Evolutionary conservation across 2,113 vertebrate genomes (phyloP), one percentile per base, ranked within the genome.

Genomic region (Oryzias celebensis): DNA sequence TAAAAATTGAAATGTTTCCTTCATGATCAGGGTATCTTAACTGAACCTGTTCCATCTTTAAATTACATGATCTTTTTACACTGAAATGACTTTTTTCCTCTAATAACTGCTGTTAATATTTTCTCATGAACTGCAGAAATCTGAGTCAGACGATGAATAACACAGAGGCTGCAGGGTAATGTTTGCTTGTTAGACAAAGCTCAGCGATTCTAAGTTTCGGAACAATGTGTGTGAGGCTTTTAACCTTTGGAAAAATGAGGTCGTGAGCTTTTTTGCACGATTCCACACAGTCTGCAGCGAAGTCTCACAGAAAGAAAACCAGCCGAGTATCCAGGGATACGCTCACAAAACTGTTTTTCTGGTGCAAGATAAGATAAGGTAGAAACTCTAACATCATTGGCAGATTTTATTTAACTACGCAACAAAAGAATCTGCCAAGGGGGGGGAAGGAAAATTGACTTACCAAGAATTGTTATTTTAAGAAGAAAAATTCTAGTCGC

Each of bases 171-270:
- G 65, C 54, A 0, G 54, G 15, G 49, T 68, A 14, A 62, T 53
- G 59, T 80, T 77, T 71, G 56, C 70, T 62, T 41, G 70, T 74
- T 48, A 18, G 68, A 24, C 4, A 49, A 57, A n/a, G 63, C 66
- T 58, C 41, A 5, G 59, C 46, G 70, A 55, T 36, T 52, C 61
- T 17, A 62, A 62, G 68, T 14, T 62, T 65, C 15, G 24, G 8
- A 71, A 43, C 56, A 44, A 41, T 65, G 12, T 31, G 71, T 75
- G 60, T 66, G 74, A 63, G 28, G 62, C 72, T 17, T 31, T 63
- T 61, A 76, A 78, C 82, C 78, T 81, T 84, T 81, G 58, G 55
- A 26, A 23, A 47, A 78, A 81, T 2, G 36, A 81, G 64, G 82
- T 75, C 52, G 28, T 13, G 16, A 28, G 47, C 36, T 81, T 65